Evolutionary conservation across 2,888 invertebrate genomes (phyloP), one percentile per base, ranked within the genome.

Genomic region (Xanthia togata): DNA sequence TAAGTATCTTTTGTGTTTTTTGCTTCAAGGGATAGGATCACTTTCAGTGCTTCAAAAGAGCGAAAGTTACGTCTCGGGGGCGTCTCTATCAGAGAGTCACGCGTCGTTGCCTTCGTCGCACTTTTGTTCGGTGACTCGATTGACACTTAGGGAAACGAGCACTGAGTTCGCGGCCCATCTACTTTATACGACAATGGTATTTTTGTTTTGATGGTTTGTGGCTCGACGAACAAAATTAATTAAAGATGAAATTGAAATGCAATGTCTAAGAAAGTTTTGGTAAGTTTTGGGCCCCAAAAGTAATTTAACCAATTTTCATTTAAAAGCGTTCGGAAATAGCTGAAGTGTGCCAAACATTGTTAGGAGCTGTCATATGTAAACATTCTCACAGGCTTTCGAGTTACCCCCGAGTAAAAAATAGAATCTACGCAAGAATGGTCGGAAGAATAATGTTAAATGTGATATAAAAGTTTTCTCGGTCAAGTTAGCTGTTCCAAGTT

Each of bases 61-160:
- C 70, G 73, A 88, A 85, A 87, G 84, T 85, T 83, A 81, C 82
- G 77, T 81, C 82, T 78, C 72, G 65, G 78, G 77, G 85, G 87
- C 79, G 84, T 85, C 87, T 91, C 91, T 94, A 94, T 94, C 93
- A 83, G 88, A 75, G 82, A 85, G 81, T 92, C 90, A 94, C 94
- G 93, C 93, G 89, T 92, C 94, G 93, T 92, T 94, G 93, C 86
- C 88, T 91, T 80, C 90, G 87, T 89, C 90, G 86, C 85, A 87
- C 87, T 91, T 91, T 91, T 87, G 89, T 90, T 89, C 91, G 90
- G 87, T 90, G 89, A 90, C 84, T 91, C 90, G 89, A 82, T 59
- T 87, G 87, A 84, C 87, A 90, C 88, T 91, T 88, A 80, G 82
- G 73, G 82, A 82, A 87, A 90, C 87, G 85, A 87, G 81, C 80